Conservation (phyloP, 2,113 vertebrate genomes). For the Gymnocephalus cernua region DNA sequence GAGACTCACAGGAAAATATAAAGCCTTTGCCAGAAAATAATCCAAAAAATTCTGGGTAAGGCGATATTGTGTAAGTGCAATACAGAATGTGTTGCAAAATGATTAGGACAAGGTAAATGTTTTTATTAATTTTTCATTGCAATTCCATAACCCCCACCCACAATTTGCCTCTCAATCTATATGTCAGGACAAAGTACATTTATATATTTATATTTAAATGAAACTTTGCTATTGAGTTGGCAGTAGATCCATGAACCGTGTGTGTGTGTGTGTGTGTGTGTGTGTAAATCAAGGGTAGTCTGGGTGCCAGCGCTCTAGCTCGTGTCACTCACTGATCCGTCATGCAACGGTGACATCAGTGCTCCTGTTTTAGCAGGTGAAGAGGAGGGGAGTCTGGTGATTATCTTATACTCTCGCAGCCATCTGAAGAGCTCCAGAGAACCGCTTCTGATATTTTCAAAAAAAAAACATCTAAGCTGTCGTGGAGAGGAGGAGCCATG, state of each 20-base stretch:
- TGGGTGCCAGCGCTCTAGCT: slow-evolving; percentile 59
- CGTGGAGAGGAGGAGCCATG: slow-evolving; percentile 31
- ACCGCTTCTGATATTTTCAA: slow-evolving; percentile 52
- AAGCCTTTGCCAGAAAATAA: slow-evolving; percentile 2
- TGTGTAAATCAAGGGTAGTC: slow-evolving; percentile 25
- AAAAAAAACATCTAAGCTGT: slow-evolving; percentile 57
- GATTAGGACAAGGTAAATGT: neutral
- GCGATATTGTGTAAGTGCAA: neutral
- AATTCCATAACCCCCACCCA: no score
- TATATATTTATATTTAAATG: no score
- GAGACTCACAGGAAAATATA: neutral
- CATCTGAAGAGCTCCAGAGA: slow-evolving; percentile 45
- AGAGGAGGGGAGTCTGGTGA: slow-evolving; percentile 56
- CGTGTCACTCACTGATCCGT: slow-evolving; percentile 76
- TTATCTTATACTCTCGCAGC: slow-evolving; percentile 67
- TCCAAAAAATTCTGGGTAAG: neutral
- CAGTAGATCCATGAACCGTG: neutral
- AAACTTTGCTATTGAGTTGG: neutral
- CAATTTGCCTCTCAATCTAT: no score
- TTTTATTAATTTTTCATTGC: no score
- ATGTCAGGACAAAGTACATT: neutral
- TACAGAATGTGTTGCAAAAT: neutral
- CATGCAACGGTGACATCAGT: slow-evolving; percentile 79
- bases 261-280: neutral
- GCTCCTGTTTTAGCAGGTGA: slow-evolving; percentile 79